Conservation (phyloP, 1,140 invertebrate species). For the Vanessa atalanta region DNA sequence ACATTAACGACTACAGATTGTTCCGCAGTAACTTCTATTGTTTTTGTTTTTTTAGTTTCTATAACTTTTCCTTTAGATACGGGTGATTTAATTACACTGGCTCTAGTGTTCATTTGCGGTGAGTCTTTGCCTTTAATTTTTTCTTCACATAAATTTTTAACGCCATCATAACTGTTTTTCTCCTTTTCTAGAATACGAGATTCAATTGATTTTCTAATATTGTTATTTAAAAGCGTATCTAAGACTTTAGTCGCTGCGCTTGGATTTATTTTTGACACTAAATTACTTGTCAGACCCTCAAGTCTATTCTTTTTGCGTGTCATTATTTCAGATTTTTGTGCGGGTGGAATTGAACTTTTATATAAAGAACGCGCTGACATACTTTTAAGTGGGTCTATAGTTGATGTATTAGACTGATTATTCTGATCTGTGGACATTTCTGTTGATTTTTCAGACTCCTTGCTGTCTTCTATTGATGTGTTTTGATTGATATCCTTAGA, state of each 20-base stretch:
- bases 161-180: conserved; percentile 57
- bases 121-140: conserved; percentile 65
- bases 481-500: conserved; percentile 63
- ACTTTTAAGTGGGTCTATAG: conserved; percentile 68
- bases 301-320: conserved; percentile 82
- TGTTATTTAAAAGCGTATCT: conserved; percentile 78
- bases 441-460: conserved; percentile 50
- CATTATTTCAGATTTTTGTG: conserved; percentile 80
- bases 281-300: conserved; percentile 81
- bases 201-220: conserved; percentile 80
- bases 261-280: conserved; percentile 80
- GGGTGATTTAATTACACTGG: conserved; percentile 81
- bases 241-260: conserved; percentile 78
- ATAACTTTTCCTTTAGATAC: conserved; percentile 76
- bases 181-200: conserved; percentile 78
- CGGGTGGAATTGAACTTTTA: conserved; percentile 73
- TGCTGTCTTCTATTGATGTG: conserved; percentile 54
- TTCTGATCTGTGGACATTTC: conserved; percentile 49
- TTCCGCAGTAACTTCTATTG: conserved; percentile 57
- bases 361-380: conserved; percentile 72
- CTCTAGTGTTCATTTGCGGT: conserved; percentile 70
- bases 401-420: conserved; percentile 57
- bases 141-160: conserved; percentile 58
- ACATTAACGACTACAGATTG: conserved; percentile 69
- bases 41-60: conserved; percentile 74